A percentile compares a stretch with the other conserved stretches of the same genome.
phyloP scores from a whole-genome alignment of 2,113 vertebrate species.

The Neolamprologus devosi region DNA sequence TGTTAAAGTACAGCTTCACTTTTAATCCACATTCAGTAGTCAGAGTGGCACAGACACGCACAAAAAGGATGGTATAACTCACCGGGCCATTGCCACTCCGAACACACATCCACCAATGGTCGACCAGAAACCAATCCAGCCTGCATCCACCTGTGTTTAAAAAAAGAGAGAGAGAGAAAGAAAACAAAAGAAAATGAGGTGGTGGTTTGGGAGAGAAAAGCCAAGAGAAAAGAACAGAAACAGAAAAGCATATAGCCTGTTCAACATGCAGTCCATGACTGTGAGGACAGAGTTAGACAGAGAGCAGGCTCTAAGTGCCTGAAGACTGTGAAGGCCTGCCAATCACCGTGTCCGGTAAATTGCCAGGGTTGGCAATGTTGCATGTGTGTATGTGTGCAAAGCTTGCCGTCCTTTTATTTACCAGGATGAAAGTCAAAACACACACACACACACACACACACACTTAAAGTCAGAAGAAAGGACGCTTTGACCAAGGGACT shows the following conservation, averaged over 20 bases:
- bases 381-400: neutral
- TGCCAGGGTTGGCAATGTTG: neutral
- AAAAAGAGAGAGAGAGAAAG: rapidly evolving
- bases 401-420: neutral
- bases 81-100: conserved; percentile 94
- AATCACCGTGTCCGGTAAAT: conserved; percentile 7
- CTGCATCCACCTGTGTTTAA: conserved; percentile 83
- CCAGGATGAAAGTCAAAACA: neutral
- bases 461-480: neutral
- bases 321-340: conserved; percentile 5
- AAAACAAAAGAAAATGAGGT: neutral
- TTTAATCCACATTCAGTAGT: neutral
- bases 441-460: neutral
- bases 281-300: neutral
- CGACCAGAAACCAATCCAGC: conserved; percentile 99
- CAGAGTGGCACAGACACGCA: neutral
- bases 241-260: neutral
- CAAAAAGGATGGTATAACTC: neutral
- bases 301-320: neutral
- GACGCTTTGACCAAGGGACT: neutral
- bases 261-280: neutral
- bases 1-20: neutral
- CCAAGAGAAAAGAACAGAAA: neutral
- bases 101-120: conserved; percentile 90
- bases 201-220: neutral